Conservation (phyloP, 2,888 invertebrate species). For the Dynastes tityus region DNA sequence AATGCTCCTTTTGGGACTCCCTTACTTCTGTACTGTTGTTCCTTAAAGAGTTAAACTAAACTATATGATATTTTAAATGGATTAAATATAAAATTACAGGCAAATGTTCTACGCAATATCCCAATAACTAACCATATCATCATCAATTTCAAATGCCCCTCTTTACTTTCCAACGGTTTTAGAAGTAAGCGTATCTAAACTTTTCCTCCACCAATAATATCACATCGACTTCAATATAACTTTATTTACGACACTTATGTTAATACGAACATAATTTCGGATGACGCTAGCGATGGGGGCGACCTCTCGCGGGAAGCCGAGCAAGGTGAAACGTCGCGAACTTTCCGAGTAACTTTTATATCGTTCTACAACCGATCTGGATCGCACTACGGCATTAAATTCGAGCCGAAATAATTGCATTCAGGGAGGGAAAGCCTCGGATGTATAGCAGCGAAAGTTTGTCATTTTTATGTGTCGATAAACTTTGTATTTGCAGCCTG, state of each 20-base stretch:
- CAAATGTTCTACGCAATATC: too few relatives aligned
- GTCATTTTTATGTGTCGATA: constrained; percentile 40
- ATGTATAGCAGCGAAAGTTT: neutral
- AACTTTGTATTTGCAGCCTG: constrained; percentile 1
- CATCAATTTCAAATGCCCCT: too few relatives aligned
- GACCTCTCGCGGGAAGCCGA: neutral
- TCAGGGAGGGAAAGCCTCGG: constrained; percentile 8
- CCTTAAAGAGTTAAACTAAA: too few relatives aligned
- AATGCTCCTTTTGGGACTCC: too few relatives aligned
- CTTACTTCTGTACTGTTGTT: too few relatives aligned
- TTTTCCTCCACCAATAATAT: neutral
- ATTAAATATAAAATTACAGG: too few relatives aligned
- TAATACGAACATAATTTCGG: constrained; percentile 9
- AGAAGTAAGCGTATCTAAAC: neutral
- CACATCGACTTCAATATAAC: neutral
- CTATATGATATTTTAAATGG: too few relatives aligned
- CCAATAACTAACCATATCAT: too few relatives aligned
- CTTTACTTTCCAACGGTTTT: too few relatives aligned
- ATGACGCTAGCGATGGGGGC: neutral
- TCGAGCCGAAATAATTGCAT: constrained; percentile 8
- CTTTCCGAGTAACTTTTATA: constrained; percentile 8
- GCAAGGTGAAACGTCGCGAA: constrained; percentile 15
- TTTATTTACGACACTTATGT: constrained; percentile 8
- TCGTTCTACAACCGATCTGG: constrained; percentile 1
- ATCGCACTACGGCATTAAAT: neutral